These are phyloP conservation scores for Alsophila aescularia DNA, from an alignment of 2,888 invertebrate species.

Conservation along the genomic window DNA sequence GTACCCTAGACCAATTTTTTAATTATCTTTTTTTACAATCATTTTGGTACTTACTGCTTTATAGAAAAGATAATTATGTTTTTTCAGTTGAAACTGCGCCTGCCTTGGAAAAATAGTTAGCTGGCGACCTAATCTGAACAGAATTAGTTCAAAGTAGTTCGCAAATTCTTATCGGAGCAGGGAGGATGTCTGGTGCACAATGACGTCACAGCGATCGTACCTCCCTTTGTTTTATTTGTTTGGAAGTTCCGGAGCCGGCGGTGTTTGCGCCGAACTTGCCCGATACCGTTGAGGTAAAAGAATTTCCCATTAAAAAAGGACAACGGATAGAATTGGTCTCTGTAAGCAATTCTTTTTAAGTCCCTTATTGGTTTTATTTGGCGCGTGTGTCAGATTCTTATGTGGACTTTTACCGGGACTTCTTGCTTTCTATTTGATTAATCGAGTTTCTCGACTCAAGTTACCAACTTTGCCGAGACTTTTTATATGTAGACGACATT, in stretches of 20 bases:
- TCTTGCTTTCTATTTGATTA: slow-evolving; percentile 29
- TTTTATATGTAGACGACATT: slow-evolving; percentile 12
- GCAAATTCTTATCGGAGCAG: slow-evolving; percentile 14
- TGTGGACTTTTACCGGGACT: slow-evolving; percentile 17
- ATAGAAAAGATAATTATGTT: too few relatives aligned
- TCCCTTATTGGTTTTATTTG: slow-evolving; percentile 75
- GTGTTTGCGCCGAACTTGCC: slow-evolving; percentile 62
- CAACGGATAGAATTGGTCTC: slow-evolving; percentile 69
- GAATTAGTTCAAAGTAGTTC: slow-evolving; percentile 7
- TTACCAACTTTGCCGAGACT: slow-evolving; percentile 11
- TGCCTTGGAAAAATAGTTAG: not conserved
- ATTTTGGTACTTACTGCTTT: too few relatives aligned
- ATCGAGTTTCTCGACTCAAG: slow-evolving; percentile 15
- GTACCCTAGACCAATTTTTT: too few relatives aligned
- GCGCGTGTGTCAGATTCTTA: slow-evolving; percentile 63
- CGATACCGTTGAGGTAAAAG: slow-evolving; percentile 68
- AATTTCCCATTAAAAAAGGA: slow-evolving; percentile 75
- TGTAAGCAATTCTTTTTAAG: slow-evolving; percentile 67
- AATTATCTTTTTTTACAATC: not conserved
- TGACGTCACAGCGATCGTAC: slow-evolving; percentile 37
- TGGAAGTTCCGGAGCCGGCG: slow-evolving; percentile 55
- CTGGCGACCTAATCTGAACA: slow-evolving; percentile 1
- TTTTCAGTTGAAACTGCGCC: too few relatives aligned
- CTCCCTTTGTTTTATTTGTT: slow-evolving; percentile 74
- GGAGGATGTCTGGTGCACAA: slow-evolving; percentile 25